phyloP scores from a whole-genome alignment of 2,797 vertebrate species.

The Lepus townsendii region DNA sequence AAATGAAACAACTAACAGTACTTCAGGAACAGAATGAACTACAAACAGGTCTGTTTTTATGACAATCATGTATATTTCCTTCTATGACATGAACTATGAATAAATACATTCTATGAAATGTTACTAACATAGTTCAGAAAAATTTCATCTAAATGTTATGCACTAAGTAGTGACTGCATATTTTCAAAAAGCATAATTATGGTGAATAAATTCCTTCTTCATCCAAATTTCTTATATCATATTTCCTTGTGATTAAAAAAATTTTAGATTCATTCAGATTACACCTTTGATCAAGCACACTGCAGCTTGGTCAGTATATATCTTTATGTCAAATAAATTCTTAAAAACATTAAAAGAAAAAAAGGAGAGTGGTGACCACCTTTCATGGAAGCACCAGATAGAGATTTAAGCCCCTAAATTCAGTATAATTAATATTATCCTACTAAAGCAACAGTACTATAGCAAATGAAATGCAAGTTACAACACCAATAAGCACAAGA shows the following conservation, averaged over 20 bases:
- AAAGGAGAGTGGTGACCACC: not conserved
- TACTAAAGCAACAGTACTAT: not conserved
- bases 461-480: not conserved
- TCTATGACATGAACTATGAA: not conserved
- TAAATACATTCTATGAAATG: not conserved
- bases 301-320: not conserved
- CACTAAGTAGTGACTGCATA: not conserved
- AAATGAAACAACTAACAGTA: constrained; percentile 7
- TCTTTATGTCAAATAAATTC: not conserved
- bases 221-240: not conserved
- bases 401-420: not conserved
- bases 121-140: not conserved
- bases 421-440: not conserved
- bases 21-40: not conserved
- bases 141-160: not conserved
- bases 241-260: not conserved
- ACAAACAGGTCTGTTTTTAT: not conserved
- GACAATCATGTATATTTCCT: not conserved
- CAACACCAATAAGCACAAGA: not conserved
- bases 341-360: too few relatives aligned
- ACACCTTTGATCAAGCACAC: not conserved
- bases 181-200: not conserved
- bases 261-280: not conserved
- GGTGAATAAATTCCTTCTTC: not conserved
- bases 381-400: not conserved